Base-by-base conservation (phyloP, 2,797 vertebrate species). In the Esox masquinongy region DNA sequence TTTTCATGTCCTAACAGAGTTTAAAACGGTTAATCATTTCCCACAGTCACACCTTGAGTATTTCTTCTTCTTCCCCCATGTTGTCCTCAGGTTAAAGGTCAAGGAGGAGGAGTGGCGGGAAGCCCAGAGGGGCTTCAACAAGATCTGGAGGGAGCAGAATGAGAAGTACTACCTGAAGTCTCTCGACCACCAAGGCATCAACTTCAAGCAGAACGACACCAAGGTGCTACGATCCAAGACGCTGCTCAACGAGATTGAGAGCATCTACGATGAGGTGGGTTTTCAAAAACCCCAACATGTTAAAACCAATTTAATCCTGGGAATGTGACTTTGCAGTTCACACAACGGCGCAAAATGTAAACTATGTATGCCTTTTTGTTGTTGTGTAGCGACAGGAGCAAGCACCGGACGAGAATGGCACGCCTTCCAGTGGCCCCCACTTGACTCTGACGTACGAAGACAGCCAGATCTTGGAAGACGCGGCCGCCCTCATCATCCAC, bases 81-180 rank as follows among this genome's bases (percentile, higher is more conserved):
- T 59, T 31, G 24, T 66, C 63, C 61, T 75, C 75, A 99, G 98
- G 83, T 93, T 99, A 89, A 99, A 99, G 92, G 97, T 96, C 92
- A 99, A 99, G 91, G 98, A 99, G 70, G 98, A 99, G 70, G 98
- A 99, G 85, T 99, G 98, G 98, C 94, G 97, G 92, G 98, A 99
- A 95, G 98, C 98, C 29, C 98, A 99, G 89, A 94, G 97, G 84
- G 97, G 97, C 39, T 99, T 99, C 89, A 99, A 99, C 90, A 99
- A 99, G 90, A 98, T 99, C 84, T 99, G 98, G 98, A 93, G 95
- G 87, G 98, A 99, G 78, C 97, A 99, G 86, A 99, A 99, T 81
- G 98, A 99, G 83, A 99, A 99, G 83, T 99, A 99, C 93, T 99
- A 99, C 88, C 92, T 99, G 89, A 99, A 99, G 90, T 99, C 98